These are phyloP conservation scores for Spatula versicolor DNA, from an alignment of 2,797 vertebrate species.

Conservation along the genomic window DNA sequence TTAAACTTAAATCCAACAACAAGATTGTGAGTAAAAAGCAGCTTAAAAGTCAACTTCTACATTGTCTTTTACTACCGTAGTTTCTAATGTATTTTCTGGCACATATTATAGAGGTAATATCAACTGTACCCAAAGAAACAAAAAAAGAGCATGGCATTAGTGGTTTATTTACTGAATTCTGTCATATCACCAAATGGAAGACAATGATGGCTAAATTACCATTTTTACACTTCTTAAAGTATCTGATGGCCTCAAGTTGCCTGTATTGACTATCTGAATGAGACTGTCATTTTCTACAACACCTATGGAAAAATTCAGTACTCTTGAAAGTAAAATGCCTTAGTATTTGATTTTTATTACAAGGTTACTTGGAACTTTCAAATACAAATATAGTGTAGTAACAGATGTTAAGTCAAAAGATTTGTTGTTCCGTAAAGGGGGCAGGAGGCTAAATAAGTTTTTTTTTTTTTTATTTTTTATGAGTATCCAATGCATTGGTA, in stretches of 20 bases:
- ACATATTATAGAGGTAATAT: slow-evolving; percentile 71
- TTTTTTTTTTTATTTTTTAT: neutral
- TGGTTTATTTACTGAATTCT: slow-evolving; percentile 69
- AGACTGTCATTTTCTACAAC: slow-evolving; percentile 42
- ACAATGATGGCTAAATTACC: slow-evolving; percentile 78
- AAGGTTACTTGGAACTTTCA: slow-evolving; percentile 48
- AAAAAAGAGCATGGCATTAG: slow-evolving; percentile 58
- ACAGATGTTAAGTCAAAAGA: slow-evolving; percentile 63
- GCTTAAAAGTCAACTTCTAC: slow-evolving; percentile 62
- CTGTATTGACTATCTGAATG: slow-evolving; percentile 15
- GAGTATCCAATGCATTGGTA: slow-evolving; percentile 81
- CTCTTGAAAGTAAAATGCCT: slow-evolving; percentile 33
- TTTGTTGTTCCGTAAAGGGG: slow-evolving; percentile 64
- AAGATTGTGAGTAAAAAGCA: slow-evolving; percentile 51
- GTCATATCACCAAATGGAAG: slow-evolving; percentile 80
- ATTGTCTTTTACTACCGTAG: slow-evolving; percentile 42
- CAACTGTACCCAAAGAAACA: slow-evolving; percentile 58
- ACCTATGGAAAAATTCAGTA: slow-evolving; percentile 56
- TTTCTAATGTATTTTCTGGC: slow-evolving; percentile 69
- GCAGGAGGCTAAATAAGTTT: slow-evolving; percentile 49
- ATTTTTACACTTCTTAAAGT: slow-evolving; percentile 18
- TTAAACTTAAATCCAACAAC: neutral
- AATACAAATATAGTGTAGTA: slow-evolving; percentile 48
- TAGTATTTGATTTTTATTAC: slow-evolving; percentile 28
- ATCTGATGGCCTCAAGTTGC: slow-evolving; percentile 56